Percentiles rank a stretch among this genome's conserved stretches.
Evolutionary conservation across 92 coral and sea anemone species (phyloP).

Genomic region (Phenganax subtilis): DNA sequence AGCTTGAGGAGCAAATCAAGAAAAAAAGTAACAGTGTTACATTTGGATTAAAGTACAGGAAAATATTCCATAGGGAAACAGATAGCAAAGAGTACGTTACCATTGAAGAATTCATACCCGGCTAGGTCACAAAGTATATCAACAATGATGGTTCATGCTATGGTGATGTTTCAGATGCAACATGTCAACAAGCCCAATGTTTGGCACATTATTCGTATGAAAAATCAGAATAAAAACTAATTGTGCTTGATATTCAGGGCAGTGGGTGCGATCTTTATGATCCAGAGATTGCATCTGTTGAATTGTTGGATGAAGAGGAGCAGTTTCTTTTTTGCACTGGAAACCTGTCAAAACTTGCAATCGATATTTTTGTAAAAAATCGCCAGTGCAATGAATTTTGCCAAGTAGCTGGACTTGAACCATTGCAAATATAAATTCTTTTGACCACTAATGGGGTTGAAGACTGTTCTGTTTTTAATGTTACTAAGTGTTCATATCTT

Average conservation of each 20-base stretch:
- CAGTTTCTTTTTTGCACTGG: no score
- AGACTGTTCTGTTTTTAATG: no score
- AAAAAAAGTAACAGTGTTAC: slow-evolving; percentile 26
- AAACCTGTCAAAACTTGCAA: no score
- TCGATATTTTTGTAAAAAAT: no score
- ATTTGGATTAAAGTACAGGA: slow-evolving; percentile 26
- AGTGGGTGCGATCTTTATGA: slow-evolving; percentile 22
- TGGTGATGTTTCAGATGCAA: slow-evolving; percentile 12
- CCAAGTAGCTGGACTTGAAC: no score
- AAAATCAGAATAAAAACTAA: slow-evolving; percentile 2
- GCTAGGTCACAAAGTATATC: slow-evolving; percentile 37
- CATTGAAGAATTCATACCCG: slow-evolving; percentile 49
- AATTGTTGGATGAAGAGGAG: no score
- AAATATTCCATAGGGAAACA: slow-evolving; percentile 46
- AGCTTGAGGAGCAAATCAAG: slow-evolving; percentile 39
- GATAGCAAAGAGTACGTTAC: slow-evolving; percentile 44
- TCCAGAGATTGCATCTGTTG: neutral
- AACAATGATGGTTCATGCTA: slow-evolving; percentile 42
- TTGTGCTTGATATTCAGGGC: slow-evolving; percentile 19
- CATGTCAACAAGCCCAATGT: slow-evolving; percentile 42
- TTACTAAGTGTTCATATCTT: no score
- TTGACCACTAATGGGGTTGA: no score
- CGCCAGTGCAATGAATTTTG: no score
- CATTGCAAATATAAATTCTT: no score
- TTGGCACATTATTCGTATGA: neutral